A percentile compares a stretch with the other conserved stretches of the same genome.
phyloP scores from a whole-genome alignment of 2,797 vertebrate species.

The Leptoclinus maculatus region DNA sequence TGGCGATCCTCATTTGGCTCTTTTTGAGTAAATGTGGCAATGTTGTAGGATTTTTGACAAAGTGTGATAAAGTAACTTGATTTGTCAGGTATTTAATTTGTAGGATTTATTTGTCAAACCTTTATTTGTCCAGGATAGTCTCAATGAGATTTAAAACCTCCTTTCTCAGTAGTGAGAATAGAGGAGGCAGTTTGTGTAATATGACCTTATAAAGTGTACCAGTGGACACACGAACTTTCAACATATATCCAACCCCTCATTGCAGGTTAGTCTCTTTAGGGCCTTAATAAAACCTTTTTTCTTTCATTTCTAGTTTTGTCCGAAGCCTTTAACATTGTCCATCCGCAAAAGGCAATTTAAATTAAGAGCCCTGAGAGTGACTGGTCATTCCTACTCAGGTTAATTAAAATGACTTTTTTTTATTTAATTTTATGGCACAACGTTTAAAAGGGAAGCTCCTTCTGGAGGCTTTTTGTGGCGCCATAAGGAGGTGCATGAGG shows the following conservation, averaged over 20 bases:
- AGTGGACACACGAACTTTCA: background rate
- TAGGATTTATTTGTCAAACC: background rate
- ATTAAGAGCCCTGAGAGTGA: slow-evolving; percentile 5
- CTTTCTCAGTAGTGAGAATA: too few relatives aligned
- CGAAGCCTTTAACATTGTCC: background rate
- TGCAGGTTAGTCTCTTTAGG: background rate
- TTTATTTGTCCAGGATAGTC: background rate
- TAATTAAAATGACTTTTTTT: background rate
- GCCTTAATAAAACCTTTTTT: background rate
- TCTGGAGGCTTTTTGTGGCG: background rate
- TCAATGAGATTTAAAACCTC: background rate
- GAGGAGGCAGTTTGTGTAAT: background rate
- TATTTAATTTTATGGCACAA: background rate
- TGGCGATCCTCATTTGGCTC: background rate
- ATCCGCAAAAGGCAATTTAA: background rate
- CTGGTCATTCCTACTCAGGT: background rate
- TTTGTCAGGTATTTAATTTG: slow-evolving; percentile 1
- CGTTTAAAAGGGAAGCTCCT: background rate
- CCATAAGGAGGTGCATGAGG: background rate
- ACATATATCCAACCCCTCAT: background rate
- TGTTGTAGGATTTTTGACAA: background rate
- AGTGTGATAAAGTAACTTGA: background rate
- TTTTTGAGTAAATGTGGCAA: background rate
- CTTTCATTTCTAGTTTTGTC: background rate
- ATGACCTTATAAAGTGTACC: background rate